Percentiles rank a stretch among this genome's conserved stretches.
Evolutionary conservation across 2,113 vertebrate species (phyloP).

Genomic region (Myotis davidii): DNA sequence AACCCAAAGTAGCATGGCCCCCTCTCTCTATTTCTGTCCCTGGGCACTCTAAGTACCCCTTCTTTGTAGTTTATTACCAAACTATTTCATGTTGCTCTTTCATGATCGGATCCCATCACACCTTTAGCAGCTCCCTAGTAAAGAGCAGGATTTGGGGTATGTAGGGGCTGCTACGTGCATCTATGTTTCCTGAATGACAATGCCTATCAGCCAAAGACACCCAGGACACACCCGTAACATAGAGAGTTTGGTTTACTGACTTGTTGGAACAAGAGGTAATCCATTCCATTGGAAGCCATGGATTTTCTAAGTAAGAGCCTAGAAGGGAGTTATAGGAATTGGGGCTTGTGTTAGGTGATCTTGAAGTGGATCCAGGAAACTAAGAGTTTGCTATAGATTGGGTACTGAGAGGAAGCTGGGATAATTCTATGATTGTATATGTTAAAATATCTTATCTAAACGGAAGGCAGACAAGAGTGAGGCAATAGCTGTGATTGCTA

Average conservation of each 20-base stretch:
- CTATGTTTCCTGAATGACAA: background rate
- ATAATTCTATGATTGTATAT: background rate
- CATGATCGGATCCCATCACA: background rate
- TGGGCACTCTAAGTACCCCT: background rate
- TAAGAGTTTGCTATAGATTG: background rate
- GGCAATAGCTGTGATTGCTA: background rate
- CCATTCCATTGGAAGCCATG: background rate
- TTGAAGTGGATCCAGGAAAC: background rate
- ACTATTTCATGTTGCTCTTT: background rate
- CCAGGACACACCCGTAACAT: background rate
- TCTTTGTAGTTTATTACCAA: background rate
- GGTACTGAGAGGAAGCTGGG: background rate
- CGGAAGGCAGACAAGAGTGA: background rate
- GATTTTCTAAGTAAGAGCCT: background rate
- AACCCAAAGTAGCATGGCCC: background rate
- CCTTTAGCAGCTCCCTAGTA: background rate
- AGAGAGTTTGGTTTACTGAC: background rate
- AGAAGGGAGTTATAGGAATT: background rate
- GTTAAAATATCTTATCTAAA: background rate
- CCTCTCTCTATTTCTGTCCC: background rate
- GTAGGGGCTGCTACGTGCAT: too few species aligned
- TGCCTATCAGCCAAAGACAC: background rate
- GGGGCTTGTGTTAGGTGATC: too few species aligned
- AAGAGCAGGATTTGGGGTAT: background rate
- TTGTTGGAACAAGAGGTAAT: background rate